A percentile compares a stretch with the other conserved stretches of the same genome.
Evolutionary conservation across 1,140 invertebrate species (phyloP).

Genomic region (Apocrypta bakeri): DNA sequence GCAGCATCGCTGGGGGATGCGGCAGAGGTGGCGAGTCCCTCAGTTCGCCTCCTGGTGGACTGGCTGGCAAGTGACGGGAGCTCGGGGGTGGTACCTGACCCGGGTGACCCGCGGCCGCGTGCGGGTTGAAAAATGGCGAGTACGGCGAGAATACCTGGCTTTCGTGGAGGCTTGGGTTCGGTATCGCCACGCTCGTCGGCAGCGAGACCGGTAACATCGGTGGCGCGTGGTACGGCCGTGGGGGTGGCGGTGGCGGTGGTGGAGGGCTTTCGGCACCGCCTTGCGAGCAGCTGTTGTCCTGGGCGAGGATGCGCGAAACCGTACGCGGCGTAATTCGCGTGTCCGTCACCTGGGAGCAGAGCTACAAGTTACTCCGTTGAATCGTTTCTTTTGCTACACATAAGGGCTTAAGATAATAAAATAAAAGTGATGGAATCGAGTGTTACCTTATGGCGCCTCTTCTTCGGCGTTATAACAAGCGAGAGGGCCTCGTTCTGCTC

Average conservation of each 20-base stretch:
- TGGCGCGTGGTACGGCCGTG: conserved; percentile 81
- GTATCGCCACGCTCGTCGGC: conserved; percentile 95
- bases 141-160: conserved; percentile 94
- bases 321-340: conserved; percentile 94
- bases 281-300: conserved; percentile 82
- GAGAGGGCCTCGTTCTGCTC: conserved; percentile 96
- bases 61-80: conserved; percentile 75
- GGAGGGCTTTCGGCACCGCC: conserved; percentile 74
- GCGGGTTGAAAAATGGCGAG: conserved; percentile 87
- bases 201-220: conserved; percentile 90
- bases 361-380: conserved; percentile 52
- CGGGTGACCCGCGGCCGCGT: conserved; percentile 71
- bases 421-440: neutral
- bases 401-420: too few species aligned
- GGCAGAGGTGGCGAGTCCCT: conserved; percentile 86
- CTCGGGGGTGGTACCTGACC: conserved; percentile 73
- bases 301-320: conserved; percentile 88
- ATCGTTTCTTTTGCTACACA: conserved; percentile 25
- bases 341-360: conserved; percentile 83
- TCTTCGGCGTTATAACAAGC: conserved; percentile 94
- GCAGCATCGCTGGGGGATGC: conserved; percentile 85
- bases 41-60: conserved; percentile 79
- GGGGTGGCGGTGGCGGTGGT: conserved; percentile 80
- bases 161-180: conserved; percentile 95
- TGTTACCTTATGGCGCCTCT: conserved; percentile 92